Conservation (phyloP, 2,888 invertebrate genomes). For the Drosophila paranaensis region DNA sequence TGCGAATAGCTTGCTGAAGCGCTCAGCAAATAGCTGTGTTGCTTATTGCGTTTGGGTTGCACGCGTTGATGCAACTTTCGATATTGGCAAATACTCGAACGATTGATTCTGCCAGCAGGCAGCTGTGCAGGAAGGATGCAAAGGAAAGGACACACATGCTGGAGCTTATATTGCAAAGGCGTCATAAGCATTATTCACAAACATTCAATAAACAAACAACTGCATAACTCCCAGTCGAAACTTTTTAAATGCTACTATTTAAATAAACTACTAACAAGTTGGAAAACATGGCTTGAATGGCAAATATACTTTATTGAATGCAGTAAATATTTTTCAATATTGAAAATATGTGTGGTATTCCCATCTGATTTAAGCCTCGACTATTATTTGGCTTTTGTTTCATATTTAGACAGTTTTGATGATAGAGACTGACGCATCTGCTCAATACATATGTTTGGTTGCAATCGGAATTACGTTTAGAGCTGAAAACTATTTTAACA, state of each 20-base stretch:
- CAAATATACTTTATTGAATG: too few relatives aligned
- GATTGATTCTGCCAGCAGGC: not conserved
- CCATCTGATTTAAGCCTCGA: too few relatives aligned
- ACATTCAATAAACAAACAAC: constrained; percentile 21
- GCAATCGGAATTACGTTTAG: not conserved
- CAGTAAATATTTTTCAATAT: too few relatives aligned
- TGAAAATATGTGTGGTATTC: too few relatives aligned
- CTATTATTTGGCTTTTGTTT: not conserved
- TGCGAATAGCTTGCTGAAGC: constrained; percentile 43
- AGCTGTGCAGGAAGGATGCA: not conserved
- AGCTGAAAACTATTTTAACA: constrained; percentile 10
- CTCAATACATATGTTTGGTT: not conserved
- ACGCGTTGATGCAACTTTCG: constrained; percentile 27
- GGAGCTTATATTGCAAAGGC: constrained; percentile 17
- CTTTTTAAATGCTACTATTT: constrained; percentile 3
- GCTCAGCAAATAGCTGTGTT: constrained; percentile 58
- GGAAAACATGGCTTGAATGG: too few relatives aligned
- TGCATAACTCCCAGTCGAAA: not conserved
- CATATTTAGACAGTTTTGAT: not conserved
- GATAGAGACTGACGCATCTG: not conserved
- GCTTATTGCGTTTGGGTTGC: constrained; percentile 42
- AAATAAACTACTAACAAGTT: not conserved
- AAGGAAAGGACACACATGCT: not conserved
- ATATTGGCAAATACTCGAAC: constrained; percentile 41
- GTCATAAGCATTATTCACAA: constrained; percentile 9